phyloP scores from a whole-genome alignment of 1,140 invertebrate genomes.

The Drosophila serrata region DNA sequence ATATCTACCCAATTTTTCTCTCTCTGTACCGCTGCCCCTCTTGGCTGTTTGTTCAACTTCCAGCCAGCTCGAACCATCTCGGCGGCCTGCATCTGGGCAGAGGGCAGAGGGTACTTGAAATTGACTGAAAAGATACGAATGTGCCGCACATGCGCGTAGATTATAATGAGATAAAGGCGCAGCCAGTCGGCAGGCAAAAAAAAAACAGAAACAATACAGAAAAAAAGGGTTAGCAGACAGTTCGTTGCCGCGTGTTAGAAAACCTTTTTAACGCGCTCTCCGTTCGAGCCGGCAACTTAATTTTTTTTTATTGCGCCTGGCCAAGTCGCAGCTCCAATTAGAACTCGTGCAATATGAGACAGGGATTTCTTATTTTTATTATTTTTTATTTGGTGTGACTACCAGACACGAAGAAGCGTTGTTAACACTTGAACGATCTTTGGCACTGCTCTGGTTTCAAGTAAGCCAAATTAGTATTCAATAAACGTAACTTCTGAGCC shows the following conservation, averaged over 20 bases:
- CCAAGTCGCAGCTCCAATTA: conserved; percentile 47
- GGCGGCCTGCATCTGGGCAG: conserved; percentile 46
- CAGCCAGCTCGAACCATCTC: conserved; percentile 20
- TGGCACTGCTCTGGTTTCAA: conserved; percentile 11
- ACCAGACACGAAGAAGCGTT: not conserved
- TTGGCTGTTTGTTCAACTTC: conserved; percentile 59
- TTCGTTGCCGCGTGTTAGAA: conserved; percentile 55
- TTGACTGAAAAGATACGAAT: conserved; percentile 77
- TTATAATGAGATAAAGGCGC: conserved; percentile 77
- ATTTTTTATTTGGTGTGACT: conserved; percentile 3
- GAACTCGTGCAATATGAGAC: conserved; percentile 50
- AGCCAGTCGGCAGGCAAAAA: conserved; percentile 36
- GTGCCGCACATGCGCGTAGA: conserved; percentile 81
- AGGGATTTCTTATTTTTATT: not conserved
- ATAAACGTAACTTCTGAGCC: conserved; percentile 37
- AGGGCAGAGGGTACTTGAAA: conserved; percentile 78
- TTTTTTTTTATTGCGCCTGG: conserved; percentile 62
- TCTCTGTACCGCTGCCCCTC: conserved; percentile 19
- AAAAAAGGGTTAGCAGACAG: conserved; percentile 57
- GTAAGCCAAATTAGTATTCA: conserved; percentile 43
- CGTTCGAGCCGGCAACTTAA: conserved; percentile 43
- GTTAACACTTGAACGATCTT: conserved; percentile 30
- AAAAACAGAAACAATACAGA: not conserved
- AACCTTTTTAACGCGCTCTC: conserved; percentile 54
- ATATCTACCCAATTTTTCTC: not conserved